Base-by-base conservation (phyloP, 2,113 vertebrate genomes). In the Xenopus borealis region DNA sequence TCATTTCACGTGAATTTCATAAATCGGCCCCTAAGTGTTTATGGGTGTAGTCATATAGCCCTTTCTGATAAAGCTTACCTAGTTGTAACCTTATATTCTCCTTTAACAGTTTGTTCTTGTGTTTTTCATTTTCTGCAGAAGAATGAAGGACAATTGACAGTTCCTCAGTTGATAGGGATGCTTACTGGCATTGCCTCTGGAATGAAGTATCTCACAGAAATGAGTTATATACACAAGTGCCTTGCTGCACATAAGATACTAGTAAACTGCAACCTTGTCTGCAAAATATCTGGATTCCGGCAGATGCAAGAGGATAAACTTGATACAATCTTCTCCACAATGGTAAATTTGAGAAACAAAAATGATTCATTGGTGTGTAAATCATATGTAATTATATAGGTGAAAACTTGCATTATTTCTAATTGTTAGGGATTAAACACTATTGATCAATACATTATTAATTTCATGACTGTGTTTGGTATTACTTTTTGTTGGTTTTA, bases 131-230 rank as follows among this genome's bases (percentile, higher is more conserved):
- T 12, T 40, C 20, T 14, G 12, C 86, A 98, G 96, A 94, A 93
- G 59, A 94, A 97, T 0, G 96, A 98, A 79, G 95, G 95, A n/a
- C 93, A 96, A 91, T 77, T 98, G 75, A 86, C 84, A 0, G 87
- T 92, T 2, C 81, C 87, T 13, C 96, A 97, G 89, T 88, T 98
- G 68, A 80, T 95, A 80, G 93, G 92, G 78, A 87, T 98, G 91
- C 83, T 98, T 86, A 90, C 90, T 0, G 94, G 94, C 1, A 93
- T 98, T 27, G 93, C 95, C 0, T 95, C 96, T 0, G 97, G 96
- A 80, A 98, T 98, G 97, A 96, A 94, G 72, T 98, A 98, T 81
- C 86, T 98, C 81, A 94, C 96, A 0, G 96, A 98, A 85, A 98
- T 98, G 95, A 96, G 97, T 80, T 98, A 95, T 1, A 79, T 98